Evolutionary conservation across 2,797 vertebrate species (phyloP), one percentile per base, ranked within the genome.

Genomic region (Perdix hodgsoniae): DNA sequence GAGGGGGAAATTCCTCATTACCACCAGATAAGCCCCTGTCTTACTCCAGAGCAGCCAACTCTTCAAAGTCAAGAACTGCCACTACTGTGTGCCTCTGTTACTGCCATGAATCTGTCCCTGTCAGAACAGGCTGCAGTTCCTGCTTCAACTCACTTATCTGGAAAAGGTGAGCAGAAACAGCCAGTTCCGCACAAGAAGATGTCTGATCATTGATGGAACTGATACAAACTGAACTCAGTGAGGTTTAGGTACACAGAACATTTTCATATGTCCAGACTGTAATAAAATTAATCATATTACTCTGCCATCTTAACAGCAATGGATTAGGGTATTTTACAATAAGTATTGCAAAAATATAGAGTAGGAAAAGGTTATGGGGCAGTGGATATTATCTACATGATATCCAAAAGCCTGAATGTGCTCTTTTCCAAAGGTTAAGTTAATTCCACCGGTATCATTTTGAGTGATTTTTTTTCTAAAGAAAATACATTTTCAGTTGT

Each of bases 21-120:
- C 71, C n/a, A 49, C 27, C 47, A 90, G 83, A 79, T 84, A 93
- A 94, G 52, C 54, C 64, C 52, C 82, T 45, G 73, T 72, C 44
- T 88, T 82, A 57, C 7, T 35, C 49, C 26, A 88, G 86, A 90
- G 83, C 78, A 94, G 70, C 52, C 52, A 85, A 44, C 61, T 65
- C 83, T 73, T 91, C 71, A 80, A 69, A 88, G 77, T 6, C 1
- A 82, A 78, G 86, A 59, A 56, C 67, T 86, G 83, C 54, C 50
- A 11, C 54, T n/a, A 22, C 49, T 88, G 80, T 94, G 73, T 78
- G 24, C 87, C 59, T 90, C 49, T 66, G 23, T 18, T 91, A 52
- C 77, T 81, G 33, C 63, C 37, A 87, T 79, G 91, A 90, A 90
- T 42, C 52, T 61, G 60, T 65, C 95, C n/a, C 65, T 50, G 24